A percentile compares a stretch with the other conserved stretches of the same genome.
These are phyloP conservation scores for Colletes latitarsis DNA, from an alignment of 1,140 invertebrate genomes.

Conservation along the genomic window DNA sequence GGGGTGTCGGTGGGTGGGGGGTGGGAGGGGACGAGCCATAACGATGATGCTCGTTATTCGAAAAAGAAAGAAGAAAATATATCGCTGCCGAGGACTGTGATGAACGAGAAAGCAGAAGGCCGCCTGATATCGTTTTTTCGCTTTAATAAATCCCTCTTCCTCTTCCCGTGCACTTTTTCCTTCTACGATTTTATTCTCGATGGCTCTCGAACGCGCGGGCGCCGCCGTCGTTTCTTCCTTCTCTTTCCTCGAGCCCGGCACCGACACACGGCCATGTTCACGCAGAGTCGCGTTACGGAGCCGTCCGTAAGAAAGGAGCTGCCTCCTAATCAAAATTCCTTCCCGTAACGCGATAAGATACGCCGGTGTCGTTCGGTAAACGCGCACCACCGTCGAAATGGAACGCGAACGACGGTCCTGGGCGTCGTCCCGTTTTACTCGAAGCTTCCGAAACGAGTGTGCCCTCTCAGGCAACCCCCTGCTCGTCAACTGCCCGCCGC, in stretches of 20 bases:
- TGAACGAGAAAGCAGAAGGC: conserved; percentile 49
- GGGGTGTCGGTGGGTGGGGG: conserved; percentile 3
- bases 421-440: conserved; percentile 20
- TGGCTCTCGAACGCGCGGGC: conserved; percentile 13
- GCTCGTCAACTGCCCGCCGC: too few relatives aligned
- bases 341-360: conserved; percentile 62
- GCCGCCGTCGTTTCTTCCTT: not conserved
- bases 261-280: too few relatives aligned
- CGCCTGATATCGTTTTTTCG: conserved; percentile 57
- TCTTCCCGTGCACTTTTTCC: not conserved
- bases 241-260: too few relatives aligned
- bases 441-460: not conserved
- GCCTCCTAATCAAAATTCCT: conserved; percentile 63
- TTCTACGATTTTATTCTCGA: conserved; percentile 40
- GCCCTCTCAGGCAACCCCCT: too few relatives aligned
- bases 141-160: conserved; percentile 62
- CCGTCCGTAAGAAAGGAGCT: conserved; percentile 30
- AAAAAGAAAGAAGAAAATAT: conserved; percentile 45
- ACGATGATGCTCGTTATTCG: conserved; percentile 60
- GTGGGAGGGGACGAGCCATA: conserved; percentile 34
- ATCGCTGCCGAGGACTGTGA: conserved; percentile 40
- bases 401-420: not conserved
- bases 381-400: conserved; percentile 11
- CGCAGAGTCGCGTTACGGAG: conserved; percentile 24
- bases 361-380: conserved; percentile 35